These are phyloP conservation scores for Poeciliopsis gracilis DNA, from an alignment of 2,797 vertebrate species.

Conservation along the genomic window DNA sequence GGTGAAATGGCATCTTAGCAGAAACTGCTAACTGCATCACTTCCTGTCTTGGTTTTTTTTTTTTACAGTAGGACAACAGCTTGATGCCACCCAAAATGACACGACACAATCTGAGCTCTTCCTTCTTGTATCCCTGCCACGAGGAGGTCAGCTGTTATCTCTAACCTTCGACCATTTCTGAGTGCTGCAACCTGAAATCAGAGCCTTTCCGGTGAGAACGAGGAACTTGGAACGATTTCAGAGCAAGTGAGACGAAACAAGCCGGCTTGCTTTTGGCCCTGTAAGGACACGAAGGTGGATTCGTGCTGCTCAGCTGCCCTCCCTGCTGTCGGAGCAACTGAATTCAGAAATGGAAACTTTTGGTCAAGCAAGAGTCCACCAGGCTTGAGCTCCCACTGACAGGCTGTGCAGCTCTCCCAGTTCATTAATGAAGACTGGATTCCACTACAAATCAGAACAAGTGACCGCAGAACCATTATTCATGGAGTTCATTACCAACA, in stretches of 20 bases:
- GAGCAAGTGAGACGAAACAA: slow-evolving; percentile 45
- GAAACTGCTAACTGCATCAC: slow-evolving; percentile 37
- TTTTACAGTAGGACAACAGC: slow-evolving; percentile 28
- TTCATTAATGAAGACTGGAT: slow-evolving; percentile 54
- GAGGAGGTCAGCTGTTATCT: slow-evolving; percentile 39
- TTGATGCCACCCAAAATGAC: slow-evolving; percentile 56
- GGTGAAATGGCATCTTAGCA: slow-evolving; percentile 30
- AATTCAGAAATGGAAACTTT: slow-evolving; percentile 52
- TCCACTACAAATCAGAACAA: slow-evolving; percentile 59
- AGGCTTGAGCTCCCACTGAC: slow-evolving; percentile 39
- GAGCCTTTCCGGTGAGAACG: slow-evolving; percentile 22
- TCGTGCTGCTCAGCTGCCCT: slow-evolving; percentile 36
- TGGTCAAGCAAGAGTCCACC: slow-evolving; percentile 35
- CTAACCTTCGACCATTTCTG: slow-evolving; percentile 37
- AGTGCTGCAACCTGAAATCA: slow-evolving; percentile 35
- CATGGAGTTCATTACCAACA: slow-evolving; percentile 54
- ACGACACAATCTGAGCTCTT: slow-evolving; percentile 50
- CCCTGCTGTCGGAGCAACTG: slow-evolving; percentile 26
- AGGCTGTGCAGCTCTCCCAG: slow-evolving; percentile 35
- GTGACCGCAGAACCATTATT: slow-evolving; percentile 58
- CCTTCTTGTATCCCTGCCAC: slow-evolving; percentile 36
- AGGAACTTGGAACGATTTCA: slow-evolving; percentile 36
- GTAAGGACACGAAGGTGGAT: slow-evolving; percentile 50
- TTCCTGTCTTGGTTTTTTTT: slow-evolving; percentile 22
- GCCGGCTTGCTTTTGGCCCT: slow-evolving; percentile 44